Evolutionary conservation across 2,113 vertebrate genomes (phyloP), one percentile per base, ranked within the genome.

Genomic region (Gymnocephalus cernua): DNA sequence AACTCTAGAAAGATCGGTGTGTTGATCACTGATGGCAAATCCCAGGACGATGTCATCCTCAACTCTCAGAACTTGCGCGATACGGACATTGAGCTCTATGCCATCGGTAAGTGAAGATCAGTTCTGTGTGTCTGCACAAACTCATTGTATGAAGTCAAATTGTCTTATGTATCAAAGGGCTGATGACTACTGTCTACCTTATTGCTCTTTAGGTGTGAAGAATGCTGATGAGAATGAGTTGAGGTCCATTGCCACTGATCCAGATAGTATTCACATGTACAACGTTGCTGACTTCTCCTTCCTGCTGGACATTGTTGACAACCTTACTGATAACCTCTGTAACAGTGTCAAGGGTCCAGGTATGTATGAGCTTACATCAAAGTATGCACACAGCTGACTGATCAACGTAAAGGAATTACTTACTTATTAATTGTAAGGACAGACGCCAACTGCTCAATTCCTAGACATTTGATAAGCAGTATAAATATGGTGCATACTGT

Each of bases 341-440:
- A 98, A 99, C 90, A 99, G 98, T 44, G 98, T 99, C 66, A 99
- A 98, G 88, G 98, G 97, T 47, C 94, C 96, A 96, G 97, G 98
- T 99, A 92, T n/a, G 23, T 65, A 47, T 53, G 59, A 74, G 18
- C 64, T 74, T n/a, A 54, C 56, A 62, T 14, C 38, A 45, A 9
- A 83, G 21, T 7, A n/a, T 59, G 29, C 45, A 47, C n/a, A 12
- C 14, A 29, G 2, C 13, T 70, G 14, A n/a, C 45, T 32, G 32
- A 32, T 41, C 16, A 62, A 70, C 44, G 11, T 23, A 3, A 44
- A 47, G 18, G 6, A 61, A 45, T 61, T 15, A 23, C 27, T n/a
- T n/a, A n/a, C n/a, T n/a, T n/a, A n/a, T n/a, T n/a, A n/a, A 19
- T 18, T 64, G 14, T 18, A 61, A 47, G 25, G 27, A 54, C 12